Evolutionary conservation across 2,113 vertebrate species (phyloP), one percentile per base, ranked within the genome.

Genomic region (Macroglossus sobrinus): DNA sequence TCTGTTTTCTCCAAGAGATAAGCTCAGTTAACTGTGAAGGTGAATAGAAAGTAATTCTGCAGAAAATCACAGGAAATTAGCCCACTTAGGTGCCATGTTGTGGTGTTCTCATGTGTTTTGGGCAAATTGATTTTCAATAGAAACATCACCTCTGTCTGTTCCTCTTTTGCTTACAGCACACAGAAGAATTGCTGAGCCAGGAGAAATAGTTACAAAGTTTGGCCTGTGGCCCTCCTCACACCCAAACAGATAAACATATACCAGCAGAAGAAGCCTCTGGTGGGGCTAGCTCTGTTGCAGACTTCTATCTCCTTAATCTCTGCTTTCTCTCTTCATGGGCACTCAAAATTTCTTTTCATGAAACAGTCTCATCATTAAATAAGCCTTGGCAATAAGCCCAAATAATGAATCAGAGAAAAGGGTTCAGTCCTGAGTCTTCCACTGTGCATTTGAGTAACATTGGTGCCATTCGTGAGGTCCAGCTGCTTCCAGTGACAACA

Each of bases 81-180:
- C 15, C 96, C 75, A 97, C 93, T 96, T 84, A 75, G 81, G 79
- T 97, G 75, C 85, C 92, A 66, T 80, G 66, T 86, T 93, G 68
- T 47, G 19, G 76, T 19, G 50, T 93, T 89, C 87, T 72, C 38
- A 4, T 76, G 87, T 26, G 59, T 71, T 69, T 30, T 84, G 95
- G 64, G 74, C n/a, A 68, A 96, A 93, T 72, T 95, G 91, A 97
- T 97, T 97, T 96, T 96, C 96, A 72, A 89, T 94, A 91, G 93
- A 96, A 97, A 86, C 64, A 79, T 95, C 81, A 93, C 82, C 82
- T 66, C 69, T 92, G 47, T 64, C 87, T 96, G 43, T 74, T 89
- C n/a, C 12, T 81, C 50, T 96, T 95, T 92, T 95, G 75, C 88
- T 95, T 89, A 86, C 81, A 96, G 89, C 43, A 93, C 53, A 89